Conservation (phyloP, 2,113 vertebrate species). For the Ptilonorhynchus violaceus region DNA sequence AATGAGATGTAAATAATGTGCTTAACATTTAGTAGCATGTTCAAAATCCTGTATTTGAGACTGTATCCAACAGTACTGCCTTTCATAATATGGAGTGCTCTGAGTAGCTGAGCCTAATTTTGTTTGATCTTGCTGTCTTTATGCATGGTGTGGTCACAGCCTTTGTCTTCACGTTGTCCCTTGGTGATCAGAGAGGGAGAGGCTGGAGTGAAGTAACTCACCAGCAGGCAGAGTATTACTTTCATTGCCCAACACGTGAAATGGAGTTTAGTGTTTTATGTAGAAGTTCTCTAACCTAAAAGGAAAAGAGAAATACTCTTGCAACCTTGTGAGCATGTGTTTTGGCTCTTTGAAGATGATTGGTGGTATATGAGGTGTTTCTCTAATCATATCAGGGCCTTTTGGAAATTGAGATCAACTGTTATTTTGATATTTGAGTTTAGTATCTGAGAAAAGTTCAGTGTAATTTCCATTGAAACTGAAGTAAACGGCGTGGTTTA, state of each 20-base stretch:
- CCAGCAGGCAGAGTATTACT: not conserved
- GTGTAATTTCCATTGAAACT: not conserved
- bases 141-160: not conserved
- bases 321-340: not conserved
- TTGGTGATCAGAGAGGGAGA: not conserved
- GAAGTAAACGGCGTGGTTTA: not conserved
- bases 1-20: not conserved
- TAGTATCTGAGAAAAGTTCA: not conserved
- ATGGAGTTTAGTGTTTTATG: not conserved
- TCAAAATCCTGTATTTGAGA: not conserved
- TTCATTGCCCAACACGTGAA: not conserved
- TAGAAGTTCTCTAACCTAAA: not conserved
- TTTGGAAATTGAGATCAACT: not conserved
- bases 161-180: accelerated
- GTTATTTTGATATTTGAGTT: not conserved
- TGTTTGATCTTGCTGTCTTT: not conserved
- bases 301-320: not conserved
- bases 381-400: not conserved
- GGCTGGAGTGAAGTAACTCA: not conserved
- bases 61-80: not conserved
- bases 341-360: not conserved
- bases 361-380: not conserved
- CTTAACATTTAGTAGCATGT: not conserved
- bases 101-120: not conserved
- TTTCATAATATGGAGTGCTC: not conserved